Base-by-base conservation (phyloP, 2,113 vertebrate genomes). In the Eurystomus gularis region DNA sequence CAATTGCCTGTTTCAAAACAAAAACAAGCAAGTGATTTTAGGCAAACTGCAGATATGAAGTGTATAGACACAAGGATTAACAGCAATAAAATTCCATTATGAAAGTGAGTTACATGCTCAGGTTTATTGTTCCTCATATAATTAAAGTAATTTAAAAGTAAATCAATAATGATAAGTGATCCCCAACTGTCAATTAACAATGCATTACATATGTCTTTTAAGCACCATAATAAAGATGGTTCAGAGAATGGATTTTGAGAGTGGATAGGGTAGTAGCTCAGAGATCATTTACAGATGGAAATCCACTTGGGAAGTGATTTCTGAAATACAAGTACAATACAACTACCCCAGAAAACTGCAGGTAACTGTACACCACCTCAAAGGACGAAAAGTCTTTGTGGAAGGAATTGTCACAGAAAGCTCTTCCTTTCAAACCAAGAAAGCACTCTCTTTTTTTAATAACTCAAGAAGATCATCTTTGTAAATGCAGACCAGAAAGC, bases 121-220 rank as follows among this genome's bases (percentile, higher is more conserved):
- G 35, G 46, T 71, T 88, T 91, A 84, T 73, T 64, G 49, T 71
- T 86, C 33, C 24, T 76, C 52, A 83, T 61, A 42, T 68, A 11
- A 2, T 78, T 42, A 79, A 79, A 90, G 51, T 73, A 77, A 82
- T 84, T 93, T 71, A 85, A 77, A 90, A 86, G 71, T 61, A 86
- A 88, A 94, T 93, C 85, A 82, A 48, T 90, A 93, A 80, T 16
- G 26, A 55, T 77, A 84, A 88, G 44, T 44, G 46, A 88, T 88
- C 75, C 79, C 49, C 1, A 3, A 40, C 70, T 86, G 58, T 35
- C 76, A 92, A 90, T 92, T 92, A 92, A 44, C 54, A 58, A 58
- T 35, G 29, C 24, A 60, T 33, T n/a, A 0, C 49, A 39, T 66
- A 18, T 33, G 42, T 75, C 76, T 93, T 88, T 61, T 46, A 88